Conservation (phyloP, 2,888 invertebrate species). For the Celastrina argiolus region DNA sequence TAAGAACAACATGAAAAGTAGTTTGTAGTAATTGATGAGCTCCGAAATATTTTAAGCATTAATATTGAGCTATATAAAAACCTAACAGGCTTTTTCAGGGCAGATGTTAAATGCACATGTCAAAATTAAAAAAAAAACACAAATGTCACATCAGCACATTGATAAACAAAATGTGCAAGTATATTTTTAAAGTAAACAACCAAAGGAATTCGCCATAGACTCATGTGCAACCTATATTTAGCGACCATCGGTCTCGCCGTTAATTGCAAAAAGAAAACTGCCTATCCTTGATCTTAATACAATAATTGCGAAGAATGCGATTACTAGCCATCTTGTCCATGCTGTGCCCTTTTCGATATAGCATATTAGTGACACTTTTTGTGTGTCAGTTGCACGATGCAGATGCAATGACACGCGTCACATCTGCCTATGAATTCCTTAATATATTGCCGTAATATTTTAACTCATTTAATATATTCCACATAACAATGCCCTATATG, state of each 20-base stretch:
- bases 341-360: neutral
- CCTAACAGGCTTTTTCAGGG: neutral
- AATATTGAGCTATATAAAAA: neutral
- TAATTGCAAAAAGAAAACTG: conserved; percentile 14
- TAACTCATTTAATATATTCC: neutral
- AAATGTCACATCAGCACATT: conserved; percentile 14
- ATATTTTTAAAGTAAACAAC: neutral
- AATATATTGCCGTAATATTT: neutral
- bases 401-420: conserved; percentile 1
- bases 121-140: neutral
- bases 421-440: neutral
- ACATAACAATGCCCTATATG: no score
- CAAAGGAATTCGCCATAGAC: conserved; percentile 10
- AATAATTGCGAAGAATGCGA: conserved; percentile 11
- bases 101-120: neutral
- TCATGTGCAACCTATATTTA: conserved; percentile 15
- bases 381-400: neutral
- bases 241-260: no score
- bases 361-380: neutral
- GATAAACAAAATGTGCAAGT: neutral
- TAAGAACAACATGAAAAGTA: neutral
- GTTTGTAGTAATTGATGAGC: neutral
- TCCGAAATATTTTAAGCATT: neutral
- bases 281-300: conserved; percentile 14
- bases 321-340: conserved; percentile 16